Base-by-base conservation (phyloP, 2,113 vertebrate genomes). In the Lepus americanus region DNA sequence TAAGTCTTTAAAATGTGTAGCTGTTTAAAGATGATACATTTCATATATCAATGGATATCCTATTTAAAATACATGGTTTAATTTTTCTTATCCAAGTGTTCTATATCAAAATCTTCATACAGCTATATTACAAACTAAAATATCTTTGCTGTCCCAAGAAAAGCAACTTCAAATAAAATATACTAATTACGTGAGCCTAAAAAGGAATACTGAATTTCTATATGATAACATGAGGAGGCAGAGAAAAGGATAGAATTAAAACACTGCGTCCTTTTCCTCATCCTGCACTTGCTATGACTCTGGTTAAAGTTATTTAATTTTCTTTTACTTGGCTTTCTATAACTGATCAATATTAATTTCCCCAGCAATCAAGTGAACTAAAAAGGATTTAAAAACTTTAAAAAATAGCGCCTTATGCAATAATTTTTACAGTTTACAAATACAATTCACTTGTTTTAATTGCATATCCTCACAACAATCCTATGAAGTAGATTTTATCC, bases 281-380 rank as follows among this genome's bases (percentile, higher is more conserved):
- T 63, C 91, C 66, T 85, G 61, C 94, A 1, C 55, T 72, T 92
- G 33, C 4, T 31, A 95, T 81, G 80, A 51, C 5, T 91, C 51
- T 87, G 20, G 69, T 73, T 83, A 95, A 59, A 69, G 3, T 72
- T 78, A 83, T 3, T 95, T 72, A 31, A 12, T 39, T 84, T 95
- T 80, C 39, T 53, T 95, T 53, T 63, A 79, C 29, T 80, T 92
- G 22, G 88, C n/a, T 80, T 90, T 94, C 67, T 79, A 91, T 86
- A 77, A 49, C 20, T 87, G 25, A 90, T 14, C 11, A 78, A 90
- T 53, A 92, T 2, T 29, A 33, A 94, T 27, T 74, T 20, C 11
- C n/a, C 36, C 39, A 92, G 88, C 19, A 83, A 72, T 77, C 19
- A 91, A 67, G 66, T 39, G 91, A 87, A 89, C 55, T 92, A 11